These are phyloP conservation scores for Propsilocerus akamusi DNA, from an alignment of 1,140 invertebrate genomes.

Conservation along the genomic window DNA sequence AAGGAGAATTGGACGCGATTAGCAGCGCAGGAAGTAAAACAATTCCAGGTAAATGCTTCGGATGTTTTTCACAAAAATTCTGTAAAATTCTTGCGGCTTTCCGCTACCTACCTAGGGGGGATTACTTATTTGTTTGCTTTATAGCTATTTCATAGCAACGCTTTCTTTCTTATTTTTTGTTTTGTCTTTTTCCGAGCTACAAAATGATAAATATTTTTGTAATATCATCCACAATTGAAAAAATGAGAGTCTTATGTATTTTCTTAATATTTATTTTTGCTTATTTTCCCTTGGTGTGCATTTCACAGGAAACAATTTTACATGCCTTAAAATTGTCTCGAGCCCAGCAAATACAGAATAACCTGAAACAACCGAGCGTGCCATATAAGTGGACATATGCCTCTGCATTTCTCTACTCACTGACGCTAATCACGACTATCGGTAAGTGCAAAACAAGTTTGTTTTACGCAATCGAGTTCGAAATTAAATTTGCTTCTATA, in stretches of 20 bases:
- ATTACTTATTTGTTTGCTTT: too few species aligned
- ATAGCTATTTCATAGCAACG: too few species aligned
- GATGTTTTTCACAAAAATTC: too few species aligned
- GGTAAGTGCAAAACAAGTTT: constrained; percentile 39
- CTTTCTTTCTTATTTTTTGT: too few species aligned
- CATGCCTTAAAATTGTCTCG: constrained; percentile 23
- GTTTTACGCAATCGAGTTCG: not conserved
- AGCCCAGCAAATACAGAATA: constrained; percentile 16
- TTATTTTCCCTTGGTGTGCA: constrained; percentile 10
- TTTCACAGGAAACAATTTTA: constrained; percentile 24
- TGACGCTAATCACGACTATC: constrained; percentile 91
- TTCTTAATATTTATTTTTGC: constrained; percentile 9
- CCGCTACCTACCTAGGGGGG: too few species aligned
- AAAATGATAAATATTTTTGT: too few species aligned
- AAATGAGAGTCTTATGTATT: constrained; percentile 1
- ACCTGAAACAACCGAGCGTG: constrained; percentile 26
- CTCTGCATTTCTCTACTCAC: constrained; percentile 80
- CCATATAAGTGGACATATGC: constrained; percentile 73
- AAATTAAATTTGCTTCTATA: too few species aligned
- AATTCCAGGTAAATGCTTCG: constrained; percentile 71
- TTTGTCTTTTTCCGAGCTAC: too few species aligned
- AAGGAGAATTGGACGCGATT: constrained; percentile 86
- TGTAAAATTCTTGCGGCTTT: too few species aligned
- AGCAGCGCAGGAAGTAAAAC: constrained; percentile 62
- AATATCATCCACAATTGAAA: too few species aligned